Evolutionary conservation across 2,113 vertebrate genomes (phyloP).

Genomic region (Isurus oxyrinchus): DNA sequence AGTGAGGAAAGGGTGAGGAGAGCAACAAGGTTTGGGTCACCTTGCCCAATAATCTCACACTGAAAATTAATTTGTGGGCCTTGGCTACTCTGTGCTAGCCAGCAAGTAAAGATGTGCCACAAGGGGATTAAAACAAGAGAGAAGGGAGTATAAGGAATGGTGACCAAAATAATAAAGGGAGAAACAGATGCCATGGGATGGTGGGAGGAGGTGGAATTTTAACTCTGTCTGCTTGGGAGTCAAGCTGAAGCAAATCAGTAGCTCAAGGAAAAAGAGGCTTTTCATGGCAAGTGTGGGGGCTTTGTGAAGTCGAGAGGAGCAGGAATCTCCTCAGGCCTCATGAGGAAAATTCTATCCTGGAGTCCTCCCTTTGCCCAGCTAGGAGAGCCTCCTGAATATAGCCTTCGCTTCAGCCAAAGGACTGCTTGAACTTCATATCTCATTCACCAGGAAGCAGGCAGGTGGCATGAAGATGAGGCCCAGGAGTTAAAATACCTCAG

Average conservation of each 20-base stretch:
- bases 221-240: too few species aligned
- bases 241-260: too few species aligned
- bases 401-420: neutral
- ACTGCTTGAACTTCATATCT: neutral
- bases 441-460: too few species aligned
- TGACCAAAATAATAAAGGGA: neutral
- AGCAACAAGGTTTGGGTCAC: neutral
- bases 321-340: neutral
- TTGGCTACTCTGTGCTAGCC: neutral
- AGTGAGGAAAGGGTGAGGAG: neutral
- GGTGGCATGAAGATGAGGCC: neutral
- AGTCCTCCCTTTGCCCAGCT: neutral
- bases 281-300: neutral
- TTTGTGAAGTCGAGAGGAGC: neutral
- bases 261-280: too few species aligned
- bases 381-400: neutral
- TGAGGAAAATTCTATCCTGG: neutral
- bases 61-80: neutral
- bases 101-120: neutral
- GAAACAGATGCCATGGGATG: too few species aligned
- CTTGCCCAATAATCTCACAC: neutral
- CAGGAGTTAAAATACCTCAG: neutral
- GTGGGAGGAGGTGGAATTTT: too few species aligned
- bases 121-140: neutral
- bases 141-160: neutral